These are phyloP conservation scores for Barbus barbus DNA, from an alignment of 2,113 vertebrate species.

Conservation along the genomic window DNA sequence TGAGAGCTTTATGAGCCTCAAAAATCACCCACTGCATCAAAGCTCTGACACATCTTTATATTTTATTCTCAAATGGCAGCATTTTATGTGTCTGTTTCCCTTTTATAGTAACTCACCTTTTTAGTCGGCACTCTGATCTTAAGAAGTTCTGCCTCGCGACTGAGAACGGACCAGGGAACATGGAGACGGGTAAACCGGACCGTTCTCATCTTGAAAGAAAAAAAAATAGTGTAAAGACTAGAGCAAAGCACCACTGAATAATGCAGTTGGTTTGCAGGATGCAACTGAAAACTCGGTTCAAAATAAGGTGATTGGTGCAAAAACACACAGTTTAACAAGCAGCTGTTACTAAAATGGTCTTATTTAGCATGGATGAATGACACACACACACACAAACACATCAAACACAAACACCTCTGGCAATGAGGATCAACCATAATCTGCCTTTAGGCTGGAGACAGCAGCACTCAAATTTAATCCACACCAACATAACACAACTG, in stretches of 20 bases:
- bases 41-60: neutral
- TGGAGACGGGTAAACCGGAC: conserved; percentile 88
- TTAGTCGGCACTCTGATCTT: conserved; percentile 98
- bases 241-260: neutral
- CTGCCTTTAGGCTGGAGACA: conserved; percentile 47
- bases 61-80: neutral
- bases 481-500: no score
- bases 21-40: neutral
- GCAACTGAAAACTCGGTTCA: neutral
- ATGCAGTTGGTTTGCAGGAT: neutral
- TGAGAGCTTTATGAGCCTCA: neutral
- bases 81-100: neutral
- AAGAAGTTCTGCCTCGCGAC: conserved; percentile 93
- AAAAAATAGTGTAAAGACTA: neutral
- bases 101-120: conserved; percentile 78
- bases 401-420: conserved; percentile 43
- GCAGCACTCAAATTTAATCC: conserved; percentile 40
- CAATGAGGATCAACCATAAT: conserved; percentile 53
- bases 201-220: conserved; percentile 42
- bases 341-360: conserved; percentile 33
- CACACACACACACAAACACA: conserved; percentile 47
- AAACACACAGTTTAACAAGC: conserved; percentile 1
- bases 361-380: conserved; percentile 9
- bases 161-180: conserved; percentile 92
- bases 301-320: neutral